phyloP scores from a whole-genome alignment of 2,888 invertebrate genomes.

The Perizoma affinitatum region DNA sequence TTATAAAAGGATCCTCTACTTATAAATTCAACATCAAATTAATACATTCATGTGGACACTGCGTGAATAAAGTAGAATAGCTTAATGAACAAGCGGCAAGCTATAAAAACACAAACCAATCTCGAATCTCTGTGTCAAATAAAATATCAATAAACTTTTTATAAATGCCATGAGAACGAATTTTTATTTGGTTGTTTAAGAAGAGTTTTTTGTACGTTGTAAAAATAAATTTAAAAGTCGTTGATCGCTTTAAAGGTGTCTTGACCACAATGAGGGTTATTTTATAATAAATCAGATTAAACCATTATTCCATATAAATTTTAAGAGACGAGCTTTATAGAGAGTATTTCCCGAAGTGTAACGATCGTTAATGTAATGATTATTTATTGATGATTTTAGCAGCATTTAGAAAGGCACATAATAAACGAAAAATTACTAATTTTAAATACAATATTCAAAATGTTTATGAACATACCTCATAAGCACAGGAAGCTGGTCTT shows the following conservation, averaged over 20 bases:
- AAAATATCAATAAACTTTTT: constrained; percentile 37
- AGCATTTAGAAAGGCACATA: not conserved
- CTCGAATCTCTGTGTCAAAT: constrained; percentile 35
- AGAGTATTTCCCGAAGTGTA: not conserved
- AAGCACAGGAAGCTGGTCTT: constrained; percentile 53
- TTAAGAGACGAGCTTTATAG: constrained; percentile 3
- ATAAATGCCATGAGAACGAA: constrained; percentile 41
- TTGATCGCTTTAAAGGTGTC: constrained; percentile 54
- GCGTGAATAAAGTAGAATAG: constrained; percentile 28
- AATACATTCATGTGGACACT: constrained; percentile 17
- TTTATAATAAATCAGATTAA: constrained; percentile 15
- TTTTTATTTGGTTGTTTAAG: constrained; percentile 42
- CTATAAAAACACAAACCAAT: constrained; percentile 39
- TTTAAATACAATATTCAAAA: constrained; percentile 6
- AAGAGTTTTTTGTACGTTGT: constrained; percentile 38
- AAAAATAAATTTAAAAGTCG: constrained; percentile 49
- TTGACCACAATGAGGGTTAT: constrained; percentile 27
- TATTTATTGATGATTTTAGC: not conserved
- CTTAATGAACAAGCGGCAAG: constrained; percentile 37
- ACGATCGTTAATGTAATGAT: not conserved
- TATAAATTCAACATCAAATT: constrained; percentile 12
- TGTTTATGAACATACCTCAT: constrained; percentile 21
- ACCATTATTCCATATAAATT: constrained; percentile 2
- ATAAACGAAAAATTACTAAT: not conserved
- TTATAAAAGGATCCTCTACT: not conserved